Percentiles rank a stretch among this genome's conserved stretches.
phyloP scores from a whole-genome alignment of 2,888 invertebrate species.

The Pristionchus entomophagus region DNA sequence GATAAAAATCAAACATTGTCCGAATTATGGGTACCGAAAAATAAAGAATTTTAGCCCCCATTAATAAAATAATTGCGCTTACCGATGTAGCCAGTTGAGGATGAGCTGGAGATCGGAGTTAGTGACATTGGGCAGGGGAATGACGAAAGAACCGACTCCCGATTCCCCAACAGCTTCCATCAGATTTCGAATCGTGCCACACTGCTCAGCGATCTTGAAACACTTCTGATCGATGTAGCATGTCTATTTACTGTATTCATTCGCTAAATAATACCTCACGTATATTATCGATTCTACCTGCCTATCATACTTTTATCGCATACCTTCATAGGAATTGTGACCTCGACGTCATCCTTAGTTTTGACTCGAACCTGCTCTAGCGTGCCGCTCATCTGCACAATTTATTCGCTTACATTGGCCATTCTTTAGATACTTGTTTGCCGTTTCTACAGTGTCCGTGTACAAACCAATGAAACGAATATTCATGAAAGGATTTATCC shows the following conservation, averaged over 20 bases:
- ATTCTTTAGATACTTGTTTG: neutral
- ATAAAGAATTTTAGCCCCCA: too few relatives aligned
- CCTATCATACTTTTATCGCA: neutral
- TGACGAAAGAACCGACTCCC: neutral
- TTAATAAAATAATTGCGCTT: neutral
- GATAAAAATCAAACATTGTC: too few relatives aligned
- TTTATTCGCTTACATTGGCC: neutral
- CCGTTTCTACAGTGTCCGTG: neutral
- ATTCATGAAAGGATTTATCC: neutral
- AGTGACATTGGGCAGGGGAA: slow-evolving; percentile 21
- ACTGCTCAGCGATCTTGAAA: slow-evolving; percentile 32
- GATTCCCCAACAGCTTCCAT: slow-evolving; percentile 38
- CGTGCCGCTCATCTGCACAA: neutral
- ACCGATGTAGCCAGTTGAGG: slow-evolving; percentile 8
- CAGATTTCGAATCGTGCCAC: slow-evolving; percentile 27
- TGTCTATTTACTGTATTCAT: too few relatives aligned
- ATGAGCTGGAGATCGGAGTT: slow-evolving; percentile 24
- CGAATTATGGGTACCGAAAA: too few relatives aligned
- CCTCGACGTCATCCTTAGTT: slow-evolving; percentile 16
- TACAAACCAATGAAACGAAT: neutral
- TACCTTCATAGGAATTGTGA: slow-evolving; percentile 6
- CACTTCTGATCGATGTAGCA: too few relatives aligned
- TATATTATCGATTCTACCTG: too few relatives aligned
- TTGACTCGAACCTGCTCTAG: neutral
- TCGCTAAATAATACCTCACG: too few relatives aligned